Evolutionary conservation across 1,140 invertebrate species (phyloP), one percentile per base, ranked within the genome.

Genomic region (Lamellibrachia luymesi): DNA sequence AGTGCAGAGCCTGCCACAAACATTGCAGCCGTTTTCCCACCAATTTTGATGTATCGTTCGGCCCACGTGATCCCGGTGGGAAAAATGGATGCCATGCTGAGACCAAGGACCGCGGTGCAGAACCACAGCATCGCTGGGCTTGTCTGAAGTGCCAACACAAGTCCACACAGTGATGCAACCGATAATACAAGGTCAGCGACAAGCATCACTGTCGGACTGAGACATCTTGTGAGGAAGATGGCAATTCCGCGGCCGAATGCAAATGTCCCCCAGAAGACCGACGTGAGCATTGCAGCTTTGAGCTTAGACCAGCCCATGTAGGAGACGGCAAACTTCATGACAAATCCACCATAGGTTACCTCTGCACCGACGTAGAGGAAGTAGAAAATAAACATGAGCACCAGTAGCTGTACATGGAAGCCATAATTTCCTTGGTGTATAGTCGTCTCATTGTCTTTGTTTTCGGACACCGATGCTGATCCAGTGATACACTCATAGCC

Each of bases 41-140:
- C 96, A 6, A 97, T 95, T 89, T 95, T 95, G 52, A 97, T 96
- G 94, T 97, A 96, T 90, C 95, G 94, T 94, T 97, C 96, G 50
- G 96, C 95, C 97, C 97, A 97, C 22, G 96, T 95, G 13, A 97
- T 95, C 38, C 95, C 95, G 0, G 96, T 96, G 1, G 97, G 96
- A 93, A 97, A 97, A 17, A 97, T 95, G 10, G 97, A 97, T 0
- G 97, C 96, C 94, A 97, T 94, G 92, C 97, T 97, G 5, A 97
- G 93, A 10, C 97, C 97, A 27, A 96, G 93, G 2, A 96, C 50
- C 50, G 95, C 94, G 8, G 96, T 94, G 27, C 95, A 95, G 8
- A 95, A 92, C 95, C 95, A 96, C n/a, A 96, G 56, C 17, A 95
- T 94, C 51, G 94, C 94, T 64, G 95, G 94, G 13, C 94, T 93